phyloP scores from a whole-genome alignment of 2,113 vertebrate species.

The Chaetorhynchus papuensis region DNA sequence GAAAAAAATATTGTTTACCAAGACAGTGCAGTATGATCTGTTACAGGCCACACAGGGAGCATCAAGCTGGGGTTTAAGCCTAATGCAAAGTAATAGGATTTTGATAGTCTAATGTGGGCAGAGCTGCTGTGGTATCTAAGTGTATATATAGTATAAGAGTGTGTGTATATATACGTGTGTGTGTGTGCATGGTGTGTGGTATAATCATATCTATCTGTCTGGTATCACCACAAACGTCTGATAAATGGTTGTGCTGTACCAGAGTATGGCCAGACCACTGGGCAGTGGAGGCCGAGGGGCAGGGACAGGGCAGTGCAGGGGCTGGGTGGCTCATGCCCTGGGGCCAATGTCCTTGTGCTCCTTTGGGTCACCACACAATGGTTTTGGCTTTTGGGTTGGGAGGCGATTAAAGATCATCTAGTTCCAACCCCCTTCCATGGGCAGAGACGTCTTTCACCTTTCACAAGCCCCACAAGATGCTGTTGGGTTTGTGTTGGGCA shows the following conservation, averaged over 20 bases:
- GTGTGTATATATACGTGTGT: background rate
- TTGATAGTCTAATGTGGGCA: background rate
- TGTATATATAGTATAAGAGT: background rate
- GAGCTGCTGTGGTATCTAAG: background rate
- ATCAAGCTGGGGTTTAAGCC: background rate
- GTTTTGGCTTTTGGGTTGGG: background rate
- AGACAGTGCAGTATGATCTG: background rate
- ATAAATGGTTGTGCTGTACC: too few species aligned
- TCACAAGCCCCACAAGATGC: background rate
- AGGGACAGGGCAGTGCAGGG: rapidly evolving
- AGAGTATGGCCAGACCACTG: background rate
- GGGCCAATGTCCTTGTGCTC: background rate
- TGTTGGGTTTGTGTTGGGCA: background rate
- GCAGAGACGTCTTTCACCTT: background rate
- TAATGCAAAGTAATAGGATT: background rate
- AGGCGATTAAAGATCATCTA: background rate
- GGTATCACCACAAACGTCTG: background rate
- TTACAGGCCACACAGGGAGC: background rate
- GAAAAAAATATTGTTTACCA: background rate
- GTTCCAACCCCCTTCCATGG: background rate
- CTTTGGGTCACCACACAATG: background rate
- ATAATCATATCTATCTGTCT: too few species aligned
- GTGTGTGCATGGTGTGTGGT: background rate
- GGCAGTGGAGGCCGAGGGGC: background rate
- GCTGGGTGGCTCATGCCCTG: background rate